Conservation (phyloP, 2,797 vertebrate species). For the Typhlichthys subterraneus region DNA sequence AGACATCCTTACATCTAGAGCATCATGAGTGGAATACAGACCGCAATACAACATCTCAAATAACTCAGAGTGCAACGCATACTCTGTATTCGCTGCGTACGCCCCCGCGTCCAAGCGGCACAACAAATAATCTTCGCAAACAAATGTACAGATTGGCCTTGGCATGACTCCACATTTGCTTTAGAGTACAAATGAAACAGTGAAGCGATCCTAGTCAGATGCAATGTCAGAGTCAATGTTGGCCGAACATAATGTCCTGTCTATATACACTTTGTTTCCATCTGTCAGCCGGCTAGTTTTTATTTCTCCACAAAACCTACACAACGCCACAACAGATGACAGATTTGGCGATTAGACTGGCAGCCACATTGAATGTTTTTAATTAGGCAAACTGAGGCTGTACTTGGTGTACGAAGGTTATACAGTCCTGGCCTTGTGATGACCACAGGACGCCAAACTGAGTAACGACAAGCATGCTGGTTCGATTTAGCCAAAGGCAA, state of each 20-base stretch:
- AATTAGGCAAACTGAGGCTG: slow-evolving; percentile 17
- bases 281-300: slow-evolving; percentile 20
- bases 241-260: slow-evolving; percentile 36
- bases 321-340: slow-evolving; percentile 34
- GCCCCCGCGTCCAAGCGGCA: slow-evolving; percentile 28
- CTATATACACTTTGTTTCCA: slow-evolving; percentile 22
- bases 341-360: slow-evolving; percentile 35
- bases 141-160: slow-evolving; percentile 45
- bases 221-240: slow-evolving; percentile 25
- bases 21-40: slow-evolving; percentile 31
- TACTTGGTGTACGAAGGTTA: not conserved
- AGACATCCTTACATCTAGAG: slow-evolving; percentile 26
- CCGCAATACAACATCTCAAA: slow-evolving; percentile 26
- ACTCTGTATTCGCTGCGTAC: not conserved
- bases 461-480: slow-evolving; percentile 31
- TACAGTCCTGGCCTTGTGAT: slow-evolving; percentile 9
- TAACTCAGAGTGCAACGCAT: slow-evolving; percentile 18
- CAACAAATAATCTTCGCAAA: slow-evolving; percentile 32
- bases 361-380: slow-evolving; percentile 36
- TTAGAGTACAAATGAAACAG: slow-evolving; percentile 35
- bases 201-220: slow-evolving; percentile 21
- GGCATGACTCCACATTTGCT: slow-evolving; percentile 34
- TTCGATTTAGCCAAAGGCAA: not conserved
- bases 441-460: slow-evolving; percentile 22
- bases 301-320: slow-evolving; percentile 25